These are phyloP conservation scores for Podarcis lilfordi DNA, from an alignment of 2,797 vertebrate genomes.

Conservation along the genomic window DNA sequence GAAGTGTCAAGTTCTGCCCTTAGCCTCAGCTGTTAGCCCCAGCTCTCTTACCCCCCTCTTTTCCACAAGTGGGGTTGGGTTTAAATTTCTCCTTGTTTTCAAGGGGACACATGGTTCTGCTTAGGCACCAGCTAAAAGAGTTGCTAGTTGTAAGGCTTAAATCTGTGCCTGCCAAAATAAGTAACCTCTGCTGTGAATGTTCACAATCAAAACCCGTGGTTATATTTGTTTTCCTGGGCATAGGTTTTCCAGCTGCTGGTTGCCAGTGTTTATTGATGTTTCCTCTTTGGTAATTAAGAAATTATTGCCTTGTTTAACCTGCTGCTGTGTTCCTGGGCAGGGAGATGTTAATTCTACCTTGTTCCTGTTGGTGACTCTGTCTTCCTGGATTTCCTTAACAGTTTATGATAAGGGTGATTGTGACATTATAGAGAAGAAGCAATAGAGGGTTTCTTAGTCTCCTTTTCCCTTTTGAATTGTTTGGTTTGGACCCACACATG, in stretches of 20 bases:
- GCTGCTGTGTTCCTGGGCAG: conserved; percentile 17
- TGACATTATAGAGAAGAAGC: conserved; percentile 44
- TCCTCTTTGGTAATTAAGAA: conserved; percentile 44
- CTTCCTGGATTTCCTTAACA: neutral
- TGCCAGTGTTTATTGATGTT: conserved; percentile 55
- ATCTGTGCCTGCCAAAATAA: conserved; percentile 72
- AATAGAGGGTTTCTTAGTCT: neutral
- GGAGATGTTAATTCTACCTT: conserved; percentile 21
- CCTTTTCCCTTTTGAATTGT: neutral
- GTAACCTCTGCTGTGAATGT: conserved; percentile 67
- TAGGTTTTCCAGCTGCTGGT: conserved; percentile 69
- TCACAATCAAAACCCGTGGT: conserved; percentile 46
- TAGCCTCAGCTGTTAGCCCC: neutral
- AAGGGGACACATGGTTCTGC: conserved; percentile 69
- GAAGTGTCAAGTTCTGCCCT: neutral
- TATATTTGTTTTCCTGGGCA: conserved; percentile 72
- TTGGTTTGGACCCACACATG: neutral
- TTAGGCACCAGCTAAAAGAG: conserved; percentile 64
- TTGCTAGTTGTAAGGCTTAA: conserved; percentile 55
- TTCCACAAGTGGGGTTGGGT: neutral
- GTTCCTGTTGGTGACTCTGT: neutral
- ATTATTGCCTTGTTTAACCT: conserved; percentile 37
- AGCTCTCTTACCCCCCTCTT: neutral
- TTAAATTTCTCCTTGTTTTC: conserved; percentile 62
- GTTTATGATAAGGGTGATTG: neutral